Base-by-base conservation (phyloP, 2,113 vertebrate species). In the Delphinapterus leucas region DNA sequence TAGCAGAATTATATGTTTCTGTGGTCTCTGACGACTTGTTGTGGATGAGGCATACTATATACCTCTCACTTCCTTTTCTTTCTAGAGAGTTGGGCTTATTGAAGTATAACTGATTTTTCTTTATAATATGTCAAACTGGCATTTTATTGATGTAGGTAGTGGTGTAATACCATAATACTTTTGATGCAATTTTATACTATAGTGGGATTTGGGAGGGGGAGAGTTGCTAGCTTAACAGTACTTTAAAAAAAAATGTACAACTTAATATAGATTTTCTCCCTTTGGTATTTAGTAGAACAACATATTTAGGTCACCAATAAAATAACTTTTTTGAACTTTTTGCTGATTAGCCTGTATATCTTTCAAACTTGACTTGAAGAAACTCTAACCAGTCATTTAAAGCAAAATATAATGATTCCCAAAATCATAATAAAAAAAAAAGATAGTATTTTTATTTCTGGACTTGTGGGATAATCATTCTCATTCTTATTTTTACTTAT, bases 101-200 rank as follows among this genome's bases (percentile, higher is more conserved):
- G 94, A 95, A 97, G 94, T 92, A 0, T 67, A 93, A 84, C 92
- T 95, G 86, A 83, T 97, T 96, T 90, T 97, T 97, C 88, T 97
- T 98, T 94, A 96, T 88, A 96, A 95, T 97, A 76, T 96, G 95
- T 98, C 97, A 97, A 97, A 84, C 87, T 96, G 87, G 87, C 87
- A 97, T 95, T 97, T 97, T 97, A 96, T 95, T 97, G 97, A 98
- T 96, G 84, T 90, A 96, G 87, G 92, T 65, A 73, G 74, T 95
- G 26, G 55, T 88, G 28, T 95, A 92, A 95, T 95, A 84, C 38
- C 38, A 41, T 95, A 96, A 94, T 63, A 93, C 53, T 90, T 97
- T 93, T 90, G 83, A 97, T 97, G 80, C 63, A 81, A 96, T 97
- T 98, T 97, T 97, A 92, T 28, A 92, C 84, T 92, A 58, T 60